Conservation (phyloP, 2,888 invertebrate species). For the Sturmia bella region DNA sequence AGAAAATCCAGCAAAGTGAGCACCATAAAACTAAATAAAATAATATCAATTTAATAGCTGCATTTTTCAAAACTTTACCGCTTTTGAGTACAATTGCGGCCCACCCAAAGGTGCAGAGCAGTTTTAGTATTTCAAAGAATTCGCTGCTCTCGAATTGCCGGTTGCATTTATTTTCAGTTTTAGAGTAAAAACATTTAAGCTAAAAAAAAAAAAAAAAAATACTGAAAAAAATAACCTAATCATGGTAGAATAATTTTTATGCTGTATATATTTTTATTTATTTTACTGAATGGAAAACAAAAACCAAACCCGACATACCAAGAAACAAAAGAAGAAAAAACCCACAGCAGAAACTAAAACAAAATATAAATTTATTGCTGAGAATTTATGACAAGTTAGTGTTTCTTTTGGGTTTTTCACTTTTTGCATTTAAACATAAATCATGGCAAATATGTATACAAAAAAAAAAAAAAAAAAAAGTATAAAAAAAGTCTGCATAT, state of each 20-base stretch:
- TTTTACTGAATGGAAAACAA: slow-evolving; percentile 3
- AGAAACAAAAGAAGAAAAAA: slow-evolving; percentile 55
- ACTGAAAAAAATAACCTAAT: slow-evolving; percentile 38
- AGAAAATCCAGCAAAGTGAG: slow-evolving; percentile 3
- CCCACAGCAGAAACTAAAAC: slow-evolving; percentile 72
- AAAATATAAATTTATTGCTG: slow-evolving; percentile 79
- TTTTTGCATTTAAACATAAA: slow-evolving; percentile 35
- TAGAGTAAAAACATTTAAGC: slow-evolving; percentile 32
- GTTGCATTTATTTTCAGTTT: slow-evolving; percentile 46
- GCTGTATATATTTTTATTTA: slow-evolving; percentile 36
- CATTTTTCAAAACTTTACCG: slow-evolving; percentile 40
- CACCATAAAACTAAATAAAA: slow-evolving; percentile 35
- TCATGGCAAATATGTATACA: slow-evolving; percentile 7
- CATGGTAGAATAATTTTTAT: slow-evolving; percentile 51
- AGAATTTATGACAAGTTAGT: slow-evolving; percentile 78
- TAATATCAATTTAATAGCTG: slow-evolving; percentile 55
- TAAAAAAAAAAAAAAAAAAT: slow-evolving; percentile 21
- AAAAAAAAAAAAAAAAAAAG: slow-evolving; percentile 9
- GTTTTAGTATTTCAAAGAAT: slow-evolving; percentile 21
- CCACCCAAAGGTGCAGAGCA: slow-evolving; percentile 47
- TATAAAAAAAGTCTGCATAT: neutral
- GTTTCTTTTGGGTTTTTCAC: slow-evolving; percentile 42
- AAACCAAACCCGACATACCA: slow-evolving; percentile 9
- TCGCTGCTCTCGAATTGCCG: slow-evolving; percentile 26
- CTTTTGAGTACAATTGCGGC: slow-evolving; percentile 43